Conservation (phyloP, 2,797 vertebrate species). For the Pampus argenteus region DNA sequence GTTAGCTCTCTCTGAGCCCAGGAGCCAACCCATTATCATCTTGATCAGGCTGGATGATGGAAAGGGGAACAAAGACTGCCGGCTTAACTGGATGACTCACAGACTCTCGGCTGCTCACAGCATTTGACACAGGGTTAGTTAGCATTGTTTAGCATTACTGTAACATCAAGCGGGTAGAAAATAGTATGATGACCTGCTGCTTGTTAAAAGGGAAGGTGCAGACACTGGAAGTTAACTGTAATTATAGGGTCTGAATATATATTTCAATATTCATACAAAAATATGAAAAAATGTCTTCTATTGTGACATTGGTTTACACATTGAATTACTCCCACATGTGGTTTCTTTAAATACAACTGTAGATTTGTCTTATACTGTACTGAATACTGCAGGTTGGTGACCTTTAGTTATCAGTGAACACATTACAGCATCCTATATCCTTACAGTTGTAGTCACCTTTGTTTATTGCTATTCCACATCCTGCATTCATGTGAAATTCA, state of each 20-base stretch:
- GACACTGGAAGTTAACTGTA: neutral
- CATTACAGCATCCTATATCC: neutral
- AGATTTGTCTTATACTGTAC: no score
- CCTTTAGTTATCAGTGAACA: neutral
- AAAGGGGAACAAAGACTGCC: conserved; percentile 51
- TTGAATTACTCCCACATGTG: neutral
- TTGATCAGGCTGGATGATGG: conserved; percentile 41
- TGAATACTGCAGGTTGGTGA: neutral
- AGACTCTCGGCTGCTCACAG: conserved; percentile 25
- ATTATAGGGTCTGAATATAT: neutral
- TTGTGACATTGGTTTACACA: neutral
- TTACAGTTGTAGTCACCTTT: neutral
- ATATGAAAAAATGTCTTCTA: neutral
- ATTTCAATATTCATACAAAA: neutral
- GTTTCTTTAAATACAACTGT: neutral
- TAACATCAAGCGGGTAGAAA: neutral
- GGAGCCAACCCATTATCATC: conserved; percentile 50
- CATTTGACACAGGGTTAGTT: conserved; percentile 20
- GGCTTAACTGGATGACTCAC: conserved; percentile 49
- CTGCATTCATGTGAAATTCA: conserved; percentile 31
- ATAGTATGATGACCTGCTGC: neutral
- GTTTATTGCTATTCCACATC: neutral
- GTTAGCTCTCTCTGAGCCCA: conserved; percentile 38
- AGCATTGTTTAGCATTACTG: conserved; percentile 31
- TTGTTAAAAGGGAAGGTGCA: neutral